A percentile compares a stretch with the other conserved stretches of the same genome.
Conservation (phyloP, 2,113 vertebrate species). For the Sceloporus undulatus region DNA sequence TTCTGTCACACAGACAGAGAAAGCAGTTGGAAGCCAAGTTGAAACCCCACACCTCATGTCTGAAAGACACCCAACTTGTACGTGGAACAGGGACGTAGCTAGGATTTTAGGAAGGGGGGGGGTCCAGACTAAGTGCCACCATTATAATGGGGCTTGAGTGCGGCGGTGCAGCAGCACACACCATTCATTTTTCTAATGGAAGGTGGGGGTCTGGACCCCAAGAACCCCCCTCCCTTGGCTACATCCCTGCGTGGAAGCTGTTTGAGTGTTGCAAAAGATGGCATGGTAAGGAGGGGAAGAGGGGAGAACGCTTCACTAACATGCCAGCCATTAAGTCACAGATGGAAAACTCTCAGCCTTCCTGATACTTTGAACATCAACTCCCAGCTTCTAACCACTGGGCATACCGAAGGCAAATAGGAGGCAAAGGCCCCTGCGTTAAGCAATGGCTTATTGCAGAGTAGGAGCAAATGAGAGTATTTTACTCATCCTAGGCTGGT, state of each 20-base stretch:
- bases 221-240: no score
- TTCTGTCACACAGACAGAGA: not conserved
- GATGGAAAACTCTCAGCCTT: not conserved
- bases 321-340: not conserved
- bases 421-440: not conserved
- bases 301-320: not conserved
- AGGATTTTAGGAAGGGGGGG: no score
- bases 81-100: no score
- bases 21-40: not conserved
- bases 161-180: no score
- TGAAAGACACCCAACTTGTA: not conserved
- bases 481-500: not conserved
- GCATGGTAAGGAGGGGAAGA: not conserved
- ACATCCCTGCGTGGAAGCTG: not conserved
- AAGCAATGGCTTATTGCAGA: not conserved
- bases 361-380: not conserved
- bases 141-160: no score
- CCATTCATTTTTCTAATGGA: no score
- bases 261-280: not conserved
- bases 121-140: no score
- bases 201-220: no score
- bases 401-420: not conserved
- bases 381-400: not conserved
- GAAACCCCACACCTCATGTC: not conserved
- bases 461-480: not conserved